Base-by-base conservation (phyloP, 2,797 vertebrate species). In the Lagorchestes hirsutus region DNA sequence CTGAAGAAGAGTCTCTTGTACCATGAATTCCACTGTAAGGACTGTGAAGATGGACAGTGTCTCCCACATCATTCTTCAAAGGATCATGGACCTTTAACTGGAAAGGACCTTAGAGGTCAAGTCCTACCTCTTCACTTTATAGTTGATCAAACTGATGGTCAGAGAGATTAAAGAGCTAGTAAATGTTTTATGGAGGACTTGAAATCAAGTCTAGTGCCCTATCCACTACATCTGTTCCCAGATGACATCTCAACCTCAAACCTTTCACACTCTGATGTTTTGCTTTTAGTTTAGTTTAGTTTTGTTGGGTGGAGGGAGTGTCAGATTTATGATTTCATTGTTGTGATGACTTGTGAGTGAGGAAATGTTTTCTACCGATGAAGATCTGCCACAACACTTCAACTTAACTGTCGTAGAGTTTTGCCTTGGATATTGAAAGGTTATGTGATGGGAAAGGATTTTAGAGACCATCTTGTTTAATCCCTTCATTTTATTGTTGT, bases 1-100 rank as follows among this genome's bases (percentile, higher is more conserved):
- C 0, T 31, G 0, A 0, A 40, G n/a, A 27, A 3, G 1, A 1
- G 1, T 22, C 14, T 58, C 46, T 50, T 82, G 50, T 5, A 13
- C 92, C 56, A 0, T n/a, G 56, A 57, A 12, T 6, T 5, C 6
- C 91, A 27, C 5, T 2, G 0, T 2, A 8, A 0, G 54, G 59
- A 50, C 74, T 46, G 27, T 87, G 27, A 24, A 50, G 22, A 87
- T 50, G 9, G 22, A 27, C 24, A 12, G 24, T 87, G 40, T 50
- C 74, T 87, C 40, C 22, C 3, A 50, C 0, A 50, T 27, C 3
- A 74, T 29, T 74, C 54, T 93, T 94, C 55, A n/a, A 92, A 94
- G 50, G 90, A 87, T 87, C 40, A 27, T 87, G 0, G 40, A 10
- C 46, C 18, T 87, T 46, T 40, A 87, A 11, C 2, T 27, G 8